Evolutionary conservation across 2,797 vertebrate genomes (phyloP), one percentile per base, ranked within the genome.

Genomic region (Gila robusta): DNA sequence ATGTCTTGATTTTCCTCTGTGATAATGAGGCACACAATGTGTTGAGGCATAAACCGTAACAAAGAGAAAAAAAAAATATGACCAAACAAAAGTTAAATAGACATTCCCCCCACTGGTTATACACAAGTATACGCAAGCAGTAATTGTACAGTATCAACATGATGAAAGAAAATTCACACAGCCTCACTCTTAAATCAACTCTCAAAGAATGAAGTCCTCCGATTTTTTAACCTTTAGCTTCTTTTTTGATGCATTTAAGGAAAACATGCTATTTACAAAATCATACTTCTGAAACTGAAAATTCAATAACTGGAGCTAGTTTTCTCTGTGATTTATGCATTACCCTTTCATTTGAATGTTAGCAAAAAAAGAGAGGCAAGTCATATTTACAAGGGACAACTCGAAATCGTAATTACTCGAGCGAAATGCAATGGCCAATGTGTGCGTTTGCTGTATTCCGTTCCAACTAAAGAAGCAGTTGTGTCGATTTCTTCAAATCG

Each of bases 171-270:
- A 69, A 19, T 71, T 41, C 67, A 73, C 78, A 21, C n/a, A 39
- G 41, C 54, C 35, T n/a, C n/a, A 62, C 93, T 93, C 93, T 10
- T 26, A 89, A 92, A 87, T 81, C 89, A 94, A 94, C 3, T 59
- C 93, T 94, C 94, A 93, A 69, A 95, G 93, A 94, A 28, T 92
- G 71, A 91, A 89, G 54, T 83, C 93, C 91, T 90, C 93, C 26
- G 0, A 94, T 91, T 93, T 93, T 93, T 94, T 91, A 95, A 94
- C 92, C 91, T 90, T 92, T 93, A 91, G 93, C 94, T 92, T 92
- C 94, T 94, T 94, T 94, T 71, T 28, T 19, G 26, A 85, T 74
- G 82, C 64, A 80, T 78, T 79, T 72, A 86, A 64, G 28, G n/a
- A 76, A 70, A 70, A 82, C 59, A 47, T 47, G 82, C 89, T 91